A percentile compares a stretch with the other conserved stretches of the same genome.
phyloP scores from a whole-genome alignment of 2,888 invertebrate species.

The Tanytarsus gracilentus region DNA sequence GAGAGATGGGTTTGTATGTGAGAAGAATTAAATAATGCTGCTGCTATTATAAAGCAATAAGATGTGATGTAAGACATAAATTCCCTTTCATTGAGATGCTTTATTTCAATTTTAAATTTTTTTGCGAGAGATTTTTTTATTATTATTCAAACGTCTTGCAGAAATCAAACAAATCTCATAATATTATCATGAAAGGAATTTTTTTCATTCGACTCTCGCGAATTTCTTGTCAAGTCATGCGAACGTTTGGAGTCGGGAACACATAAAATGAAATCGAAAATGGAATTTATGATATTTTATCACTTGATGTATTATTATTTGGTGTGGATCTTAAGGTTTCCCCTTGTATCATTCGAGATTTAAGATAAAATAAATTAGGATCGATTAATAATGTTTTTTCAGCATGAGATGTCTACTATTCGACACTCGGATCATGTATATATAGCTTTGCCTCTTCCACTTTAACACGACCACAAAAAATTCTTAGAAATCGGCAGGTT shows the following conservation, averaged over 20 bases:
- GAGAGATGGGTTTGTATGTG: not conserved
- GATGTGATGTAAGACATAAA: not conserved
- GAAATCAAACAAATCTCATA: slow-evolving; percentile 18
- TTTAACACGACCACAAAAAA: not conserved
- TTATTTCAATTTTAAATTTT: not conserved
- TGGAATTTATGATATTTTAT: too few species aligned
- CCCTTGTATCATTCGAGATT: not conserved
- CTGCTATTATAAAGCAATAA: slow-evolving; percentile 9
- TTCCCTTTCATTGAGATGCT: not conserved
- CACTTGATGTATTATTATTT: too few species aligned
- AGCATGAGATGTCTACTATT: not conserved
- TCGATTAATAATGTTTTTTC: slow-evolving; percentile 19
- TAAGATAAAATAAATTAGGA: slow-evolving; percentile 22
- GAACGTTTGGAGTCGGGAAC: too few species aligned
- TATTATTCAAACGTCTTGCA: slow-evolving; percentile 13
- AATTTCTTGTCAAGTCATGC: not conserved
- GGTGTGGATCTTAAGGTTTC: too few species aligned
- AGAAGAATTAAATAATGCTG: not conserved
- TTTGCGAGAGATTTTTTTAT: slow-evolving; percentile 3
- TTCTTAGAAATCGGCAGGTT: slow-evolving; percentile 11
- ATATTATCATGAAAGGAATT: slow-evolving; percentile 19
- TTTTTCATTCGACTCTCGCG: not conserved
- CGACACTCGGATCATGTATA: not conserved
- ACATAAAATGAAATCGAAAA: too few species aligned
- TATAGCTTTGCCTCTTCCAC: too few species aligned